Percentiles rank a stretch among this genome's conserved stretches.
phyloP scores from a whole-genome alignment of 2,113 vertebrate genomes.

The Anser brachyrhynchus region DNA sequence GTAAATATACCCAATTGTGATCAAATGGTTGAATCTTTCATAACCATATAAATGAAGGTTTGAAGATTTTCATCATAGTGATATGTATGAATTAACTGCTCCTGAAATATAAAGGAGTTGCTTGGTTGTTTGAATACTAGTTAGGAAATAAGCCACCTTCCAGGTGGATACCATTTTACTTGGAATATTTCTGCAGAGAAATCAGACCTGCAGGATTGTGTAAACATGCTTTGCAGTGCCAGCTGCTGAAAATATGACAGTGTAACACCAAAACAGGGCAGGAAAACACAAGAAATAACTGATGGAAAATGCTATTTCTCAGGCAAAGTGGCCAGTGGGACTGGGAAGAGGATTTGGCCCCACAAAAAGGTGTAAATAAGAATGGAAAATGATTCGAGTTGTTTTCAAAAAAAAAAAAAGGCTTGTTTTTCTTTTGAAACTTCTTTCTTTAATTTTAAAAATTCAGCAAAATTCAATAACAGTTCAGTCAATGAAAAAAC shows the following conservation, averaged over 20 bases:
- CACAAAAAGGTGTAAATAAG: not conserved
- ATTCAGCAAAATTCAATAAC: slow-evolving; percentile 28
- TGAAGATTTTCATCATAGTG: not conserved
- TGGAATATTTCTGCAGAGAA: not conserved
- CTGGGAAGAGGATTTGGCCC: not conserved
- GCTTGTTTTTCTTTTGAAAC: not conserved
- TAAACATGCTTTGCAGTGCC: not conserved
- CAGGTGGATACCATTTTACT: not conserved
- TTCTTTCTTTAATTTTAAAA: too few relatives aligned
- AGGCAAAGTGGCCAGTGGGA: not conserved
- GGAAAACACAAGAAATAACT: not conserved
- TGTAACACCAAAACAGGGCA: not conserved
- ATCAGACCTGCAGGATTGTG: not conserved
- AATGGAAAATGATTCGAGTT: not conserved
- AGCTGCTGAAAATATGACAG: not conserved
- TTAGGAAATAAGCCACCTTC: not conserved
- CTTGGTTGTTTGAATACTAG: not conserved
- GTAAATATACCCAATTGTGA: not conserved
- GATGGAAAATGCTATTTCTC: not conserved
- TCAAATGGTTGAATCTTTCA: not conserved
- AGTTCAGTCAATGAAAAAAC: not conserved
- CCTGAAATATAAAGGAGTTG: not conserved
- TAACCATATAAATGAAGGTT: not conserved
- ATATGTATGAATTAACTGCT: not conserved
- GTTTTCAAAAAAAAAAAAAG: not conserved